Evolutionary conservation across 2,797 vertebrate species (phyloP).

Genomic region (Trematomus bernacchii): DNA sequence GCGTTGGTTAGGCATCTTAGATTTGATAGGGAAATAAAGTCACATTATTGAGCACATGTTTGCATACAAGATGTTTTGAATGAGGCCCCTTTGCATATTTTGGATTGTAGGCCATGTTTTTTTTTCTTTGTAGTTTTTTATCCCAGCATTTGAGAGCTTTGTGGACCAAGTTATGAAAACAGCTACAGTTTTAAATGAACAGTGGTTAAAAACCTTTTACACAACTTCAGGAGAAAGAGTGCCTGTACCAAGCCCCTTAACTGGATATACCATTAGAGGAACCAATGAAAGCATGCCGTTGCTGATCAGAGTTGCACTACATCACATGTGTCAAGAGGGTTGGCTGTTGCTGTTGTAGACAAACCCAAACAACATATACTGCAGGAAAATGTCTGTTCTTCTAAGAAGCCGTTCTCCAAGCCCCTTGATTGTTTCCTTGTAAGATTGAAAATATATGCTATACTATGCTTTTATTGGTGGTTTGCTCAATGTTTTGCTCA

Average conservation of each 20-base stretch:
- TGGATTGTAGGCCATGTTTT: background rate
- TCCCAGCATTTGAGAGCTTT: background rate
- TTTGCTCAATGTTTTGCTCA: background rate
- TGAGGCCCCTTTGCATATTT: background rate
- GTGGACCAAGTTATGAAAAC: background rate
- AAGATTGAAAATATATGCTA: background rate
- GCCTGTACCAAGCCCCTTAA: background rate
- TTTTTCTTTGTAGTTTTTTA: no score
- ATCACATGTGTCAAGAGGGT: background rate
- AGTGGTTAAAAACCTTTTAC: background rate
- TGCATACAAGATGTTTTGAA: background rate
- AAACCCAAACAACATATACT: background rate
- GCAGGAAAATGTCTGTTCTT: background rate
- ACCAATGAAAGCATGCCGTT: background rate
- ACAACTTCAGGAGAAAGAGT: background rate
- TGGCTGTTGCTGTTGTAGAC: background rate
- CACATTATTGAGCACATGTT: background rate
- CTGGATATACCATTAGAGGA: background rate
- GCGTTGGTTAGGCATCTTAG: background rate
- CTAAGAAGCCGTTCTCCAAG: background rate
- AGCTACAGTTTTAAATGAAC: background rate
- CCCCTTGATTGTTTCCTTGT: background rate
- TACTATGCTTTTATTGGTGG: background rate
- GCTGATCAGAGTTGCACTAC: background rate
- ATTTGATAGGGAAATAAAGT: background rate